phyloP scores from a whole-genome alignment of 2,113 vertebrate genomes.

The Elachura formosa region DNA sequence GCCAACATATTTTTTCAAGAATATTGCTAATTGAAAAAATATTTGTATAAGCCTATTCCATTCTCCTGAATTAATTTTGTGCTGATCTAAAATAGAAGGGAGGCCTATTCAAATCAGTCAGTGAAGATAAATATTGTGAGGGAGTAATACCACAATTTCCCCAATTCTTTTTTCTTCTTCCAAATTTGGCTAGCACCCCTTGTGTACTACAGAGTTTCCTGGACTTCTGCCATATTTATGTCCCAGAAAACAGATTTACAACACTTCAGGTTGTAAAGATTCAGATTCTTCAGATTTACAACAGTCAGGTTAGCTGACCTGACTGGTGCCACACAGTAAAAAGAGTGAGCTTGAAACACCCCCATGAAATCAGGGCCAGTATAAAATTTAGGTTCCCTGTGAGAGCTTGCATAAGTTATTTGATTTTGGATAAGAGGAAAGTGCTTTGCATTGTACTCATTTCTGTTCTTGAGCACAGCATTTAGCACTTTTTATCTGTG shows the following conservation, averaged over 20 bases:
- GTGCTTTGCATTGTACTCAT: not conserved
- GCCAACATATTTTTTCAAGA: not conserved
- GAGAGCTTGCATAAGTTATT: not conserved
- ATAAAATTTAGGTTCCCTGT: not conserved
- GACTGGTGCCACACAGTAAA: not conserved
- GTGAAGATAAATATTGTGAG: not conserved
- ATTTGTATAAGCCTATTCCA: not conserved
- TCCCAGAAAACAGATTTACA: not conserved
- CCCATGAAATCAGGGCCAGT: not conserved
- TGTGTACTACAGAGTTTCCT: not conserved
- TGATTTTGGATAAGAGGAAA: not conserved
- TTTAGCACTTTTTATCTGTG: not conserved
- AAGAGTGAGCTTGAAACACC: not conserved
- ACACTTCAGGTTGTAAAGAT: too few species aligned
- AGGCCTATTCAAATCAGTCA: not conserved
- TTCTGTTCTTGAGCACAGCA: not conserved
- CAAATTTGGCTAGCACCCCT: not conserved
- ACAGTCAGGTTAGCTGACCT: not conserved
- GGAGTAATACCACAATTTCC: not conserved
- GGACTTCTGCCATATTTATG: not conserved
- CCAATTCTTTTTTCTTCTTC: not conserved
- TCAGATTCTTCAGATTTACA: too few species aligned
- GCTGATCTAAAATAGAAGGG: not conserved
- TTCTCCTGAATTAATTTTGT: not conserved
- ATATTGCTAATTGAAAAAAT: not conserved